These are phyloP conservation scores for Butastur rufipennis DNA, from an alignment of 2,113 vertebrate genomes.

Conservation along the genomic window DNA sequence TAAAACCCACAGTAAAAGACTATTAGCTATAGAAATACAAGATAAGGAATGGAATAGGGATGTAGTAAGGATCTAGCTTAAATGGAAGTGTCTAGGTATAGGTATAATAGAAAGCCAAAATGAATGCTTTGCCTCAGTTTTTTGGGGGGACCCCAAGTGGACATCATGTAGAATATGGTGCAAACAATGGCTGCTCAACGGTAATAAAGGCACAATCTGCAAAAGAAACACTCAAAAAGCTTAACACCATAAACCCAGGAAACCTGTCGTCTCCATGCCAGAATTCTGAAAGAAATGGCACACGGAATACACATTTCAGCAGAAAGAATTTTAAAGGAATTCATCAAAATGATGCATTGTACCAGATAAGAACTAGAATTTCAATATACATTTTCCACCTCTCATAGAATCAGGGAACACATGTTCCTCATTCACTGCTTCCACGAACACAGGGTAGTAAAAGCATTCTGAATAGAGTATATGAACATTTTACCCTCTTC, in stretches of 20 bases:
- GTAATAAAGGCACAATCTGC: neutral
- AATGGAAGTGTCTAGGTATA: neutral
- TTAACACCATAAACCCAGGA: neutral
- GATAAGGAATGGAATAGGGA: neutral
- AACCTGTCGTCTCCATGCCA: neutral
- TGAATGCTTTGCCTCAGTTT: neutral
- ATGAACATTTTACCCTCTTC: neutral
- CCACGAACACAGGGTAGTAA: accelerated
- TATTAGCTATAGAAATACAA: neutral
- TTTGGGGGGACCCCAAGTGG: accelerated
- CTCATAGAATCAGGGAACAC: neutral
- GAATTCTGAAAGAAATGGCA: neutral
- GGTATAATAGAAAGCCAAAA: neutral
- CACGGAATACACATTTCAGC: neutral
- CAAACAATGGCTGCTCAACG: neutral
- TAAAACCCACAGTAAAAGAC: neutral
- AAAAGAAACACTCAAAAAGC: neutral
- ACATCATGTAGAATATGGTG: neutral
- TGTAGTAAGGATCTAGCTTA: neutral
- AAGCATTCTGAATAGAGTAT: neutral
- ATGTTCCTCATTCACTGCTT: neutral
- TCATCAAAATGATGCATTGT: neutral
- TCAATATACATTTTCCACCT: neutral
- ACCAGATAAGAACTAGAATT: neutral
- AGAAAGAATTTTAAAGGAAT: neutral